Evolutionary conservation across 1,140 invertebrate genomes (phyloP).

Genomic region (Ceratosolen solmsi): DNA sequence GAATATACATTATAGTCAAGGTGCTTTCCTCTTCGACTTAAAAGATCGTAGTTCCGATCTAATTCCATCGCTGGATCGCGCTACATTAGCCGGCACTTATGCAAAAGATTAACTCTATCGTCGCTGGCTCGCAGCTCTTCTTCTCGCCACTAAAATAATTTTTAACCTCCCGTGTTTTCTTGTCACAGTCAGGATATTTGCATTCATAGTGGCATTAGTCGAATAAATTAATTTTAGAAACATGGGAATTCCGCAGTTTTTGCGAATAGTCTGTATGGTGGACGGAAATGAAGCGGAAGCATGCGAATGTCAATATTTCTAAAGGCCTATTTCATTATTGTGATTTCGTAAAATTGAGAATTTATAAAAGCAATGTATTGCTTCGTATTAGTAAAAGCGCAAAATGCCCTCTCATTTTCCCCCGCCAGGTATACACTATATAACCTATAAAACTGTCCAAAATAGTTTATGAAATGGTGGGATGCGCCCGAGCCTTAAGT

Average conservation of each 20-base stretch:
- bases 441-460: too few species aligned
- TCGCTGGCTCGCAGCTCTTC: neutral
- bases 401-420: too few species aligned
- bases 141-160: neutral
- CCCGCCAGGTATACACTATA: too few species aligned
- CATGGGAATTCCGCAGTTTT: neutral
- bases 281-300: neutral
- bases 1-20: too few species aligned
- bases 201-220: neutral
- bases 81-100: neutral
- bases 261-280: neutral
- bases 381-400: too few species aligned
- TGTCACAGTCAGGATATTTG: neutral
- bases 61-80: slow-evolving; percentile 30
- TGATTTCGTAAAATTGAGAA: too few species aligned
- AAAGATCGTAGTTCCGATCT: slow-evolving; percentile 43
- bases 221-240: neutral
- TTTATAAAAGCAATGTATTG: too few species aligned
- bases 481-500: too few species aligned
- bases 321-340: too few species aligned
- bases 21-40: neutral
- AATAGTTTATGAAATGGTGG: too few species aligned
- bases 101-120: slow-evolving; percentile 33
- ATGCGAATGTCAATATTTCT: neutral
- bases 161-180: neutral